phyloP scores from a whole-genome alignment of 2,113 vertebrate genomes.

The Ochotona curzoniae region DNA sequence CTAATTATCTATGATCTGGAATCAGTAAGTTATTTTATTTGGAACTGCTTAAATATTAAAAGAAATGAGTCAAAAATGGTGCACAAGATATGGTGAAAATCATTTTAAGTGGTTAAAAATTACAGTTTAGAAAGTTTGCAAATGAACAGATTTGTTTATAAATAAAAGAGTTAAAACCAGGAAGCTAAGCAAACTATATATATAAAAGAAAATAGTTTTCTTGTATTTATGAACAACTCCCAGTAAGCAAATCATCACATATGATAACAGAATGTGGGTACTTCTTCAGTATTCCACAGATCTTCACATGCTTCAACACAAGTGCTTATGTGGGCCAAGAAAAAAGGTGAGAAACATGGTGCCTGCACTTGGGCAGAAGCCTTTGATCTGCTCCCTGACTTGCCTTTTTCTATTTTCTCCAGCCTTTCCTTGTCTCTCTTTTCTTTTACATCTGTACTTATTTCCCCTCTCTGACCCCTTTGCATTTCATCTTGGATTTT shows the following conservation, averaged over 20 bases:
- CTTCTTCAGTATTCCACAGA: neutral
- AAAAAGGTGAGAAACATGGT: neutral
- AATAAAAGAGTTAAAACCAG: neutral
- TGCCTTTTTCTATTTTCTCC: neutral
- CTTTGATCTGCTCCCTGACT: neutral
- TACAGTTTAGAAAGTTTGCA: neutral
- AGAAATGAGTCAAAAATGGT: neutral
- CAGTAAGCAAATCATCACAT: conserved; percentile 5
- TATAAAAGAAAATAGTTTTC: neutral
- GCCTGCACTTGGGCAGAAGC: neutral
- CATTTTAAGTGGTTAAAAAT: conserved; percentile 32
- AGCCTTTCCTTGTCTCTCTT: neutral
- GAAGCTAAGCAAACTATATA: neutral
- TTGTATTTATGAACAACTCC: conserved; percentile 55
- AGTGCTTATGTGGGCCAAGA: conserved; percentile 20
- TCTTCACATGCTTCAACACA: neutral
- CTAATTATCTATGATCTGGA: conserved; percentile 21
- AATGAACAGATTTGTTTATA: neutral
- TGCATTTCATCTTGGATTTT: neutral
- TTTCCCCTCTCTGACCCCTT: neutral
- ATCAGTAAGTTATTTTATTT: neutral
- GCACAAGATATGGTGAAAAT: neutral
- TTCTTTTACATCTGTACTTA: neutral
- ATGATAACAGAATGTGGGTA: neutral
- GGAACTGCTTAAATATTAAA: neutral